Percentiles rank a stretch among this genome's conserved stretches.
Evolutionary conservation across 2,888 invertebrate genomes (phyloP).

Genomic region (Ditylenchus weischeri): DNA sequence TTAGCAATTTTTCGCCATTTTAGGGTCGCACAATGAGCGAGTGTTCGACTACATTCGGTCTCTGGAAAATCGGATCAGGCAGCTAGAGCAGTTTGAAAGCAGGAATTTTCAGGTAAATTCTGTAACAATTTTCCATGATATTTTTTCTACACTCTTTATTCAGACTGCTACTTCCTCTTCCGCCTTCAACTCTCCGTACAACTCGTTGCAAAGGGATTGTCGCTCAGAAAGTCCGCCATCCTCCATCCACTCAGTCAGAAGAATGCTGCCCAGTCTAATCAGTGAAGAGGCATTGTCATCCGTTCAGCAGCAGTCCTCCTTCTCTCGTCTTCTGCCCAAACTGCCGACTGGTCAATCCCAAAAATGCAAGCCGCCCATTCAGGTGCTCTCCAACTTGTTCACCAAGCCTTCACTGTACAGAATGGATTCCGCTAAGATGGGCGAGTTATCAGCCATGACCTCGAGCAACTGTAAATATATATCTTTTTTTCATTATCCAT

Average conservation of each 20-base stretch:
- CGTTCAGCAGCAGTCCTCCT: neutral
- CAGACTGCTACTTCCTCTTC: neutral
- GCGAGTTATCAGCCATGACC: too few relatives aligned
- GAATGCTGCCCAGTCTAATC: too few relatives aligned
- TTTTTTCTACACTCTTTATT: neutral
- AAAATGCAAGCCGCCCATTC: neutral
- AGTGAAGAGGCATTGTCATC: too few relatives aligned
- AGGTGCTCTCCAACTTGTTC: neutral
- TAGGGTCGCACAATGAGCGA: neutral
- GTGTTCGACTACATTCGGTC: constrained; percentile 7
- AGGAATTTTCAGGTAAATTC: too few relatives aligned
- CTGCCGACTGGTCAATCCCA: neutral
- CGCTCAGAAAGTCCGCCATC: constrained; percentile 1
- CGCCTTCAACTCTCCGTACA: neutral
- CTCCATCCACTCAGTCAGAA: too few relatives aligned
- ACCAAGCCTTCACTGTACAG: neutral
- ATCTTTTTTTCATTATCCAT: neutral
- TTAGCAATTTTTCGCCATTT: neutral
- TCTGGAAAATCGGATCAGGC: constrained; percentile 1
- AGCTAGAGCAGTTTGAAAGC: neutral
- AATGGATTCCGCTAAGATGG: too few relatives aligned
- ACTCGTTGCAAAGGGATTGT: constrained; percentile 3
- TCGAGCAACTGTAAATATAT: neutral
- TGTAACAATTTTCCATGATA: neutral
- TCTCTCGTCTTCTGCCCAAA: constrained; percentile 1